Evolutionary conservation across 1,140 invertebrate species (phyloP), one percentile per base, ranked within the genome.

Genomic region (Aphaenogaster rudis): DNA sequence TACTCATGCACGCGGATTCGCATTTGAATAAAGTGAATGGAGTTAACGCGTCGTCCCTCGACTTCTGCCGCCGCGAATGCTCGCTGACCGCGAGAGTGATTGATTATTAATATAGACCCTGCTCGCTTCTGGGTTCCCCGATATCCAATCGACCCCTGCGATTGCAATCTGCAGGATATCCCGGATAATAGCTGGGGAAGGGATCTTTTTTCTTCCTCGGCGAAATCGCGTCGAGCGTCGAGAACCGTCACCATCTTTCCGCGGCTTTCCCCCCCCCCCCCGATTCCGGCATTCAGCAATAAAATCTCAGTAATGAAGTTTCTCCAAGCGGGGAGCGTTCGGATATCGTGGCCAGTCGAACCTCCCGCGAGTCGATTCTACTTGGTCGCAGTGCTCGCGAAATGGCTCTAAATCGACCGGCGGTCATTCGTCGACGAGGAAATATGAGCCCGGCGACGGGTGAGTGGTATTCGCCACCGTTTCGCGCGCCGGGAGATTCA

Each of bases 11-110:
- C 79, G 66, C 66, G 79, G 50, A 57, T 21, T 57, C 50, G 69
- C 45, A 54, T 86, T 86, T 63, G 86, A 84, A 84, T 66, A 84
- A 64, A 57, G 61, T 76, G 71, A 87, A 84, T 84, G 80, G 69
- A 76, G 77, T 84, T 76, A 84, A 67, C 63, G 86, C 64, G 48
- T 59, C 45, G 64, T 61, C 21, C 59, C 81, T 63, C 57, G n/a
- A 64, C 71, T 77, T 77, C 48, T 77, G 69, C 36, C 21, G 54
- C 42, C 61, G 61, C 77, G 11, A 36, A 64, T 66, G 28, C 17
- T 52, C 42, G 50, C 21, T 57, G 54, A 42, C 64, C 57, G 80
- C 48, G 48, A 42, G 36, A 54, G 1, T 71, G n/a, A 81, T 81
- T 28, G 50, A 59, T 81, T 52, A 36, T 59, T 57, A 54, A 81